Evolutionary conservation across 1,140 invertebrate species (phyloP), one percentile per base, ranked within the genome.

Genomic region (Periplaneta americana): DNA sequence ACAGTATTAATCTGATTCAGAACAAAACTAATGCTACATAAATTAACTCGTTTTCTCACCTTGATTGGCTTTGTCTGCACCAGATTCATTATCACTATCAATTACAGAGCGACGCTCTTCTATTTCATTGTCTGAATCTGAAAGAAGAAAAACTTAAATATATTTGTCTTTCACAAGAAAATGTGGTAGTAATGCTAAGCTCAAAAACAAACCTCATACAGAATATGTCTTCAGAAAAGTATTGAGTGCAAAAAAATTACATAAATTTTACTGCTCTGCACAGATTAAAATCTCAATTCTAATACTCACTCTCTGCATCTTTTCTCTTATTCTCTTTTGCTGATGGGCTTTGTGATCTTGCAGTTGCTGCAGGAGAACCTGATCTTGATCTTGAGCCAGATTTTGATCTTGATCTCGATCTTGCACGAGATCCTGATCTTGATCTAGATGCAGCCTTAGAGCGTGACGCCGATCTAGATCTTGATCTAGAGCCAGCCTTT

Each of bases 91-190:
- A 77, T 84, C 86, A 82, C 83, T 84, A 79, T 86, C 86, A 18
- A 85, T 83, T 79, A 86, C 84, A 28, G 86, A 86, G 74, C 84
- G 78, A 28, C 86, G 75, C 75, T 86, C 86, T 82, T 86, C 86
- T 37, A 86, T 82, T 75, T 86, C 85, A 75, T 81, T 78, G 34
- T 82, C 82, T 81, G 74, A 82, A 37, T 82, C 79, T 83, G 74
- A 36, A 83, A 80, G 22, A 3, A 78, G 79, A 79, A 79, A 83
- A 74, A 79, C 22, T 33, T 66, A 32, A 17, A 32, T n/a, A 17
- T 37, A 80, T 8, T n/a, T 1, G n/a, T 36, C 37, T 9, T 74
- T 32, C 34, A 80, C 28, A 34, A 80, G 22, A 32, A 34, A 3
- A 35, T 5, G 32, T 22, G 15, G 34, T 11, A 31, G 18, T 33